phyloP scores from a whole-genome alignment of 2,888 invertebrate genomes.

The Disparrhopalites patrizii region DNA sequence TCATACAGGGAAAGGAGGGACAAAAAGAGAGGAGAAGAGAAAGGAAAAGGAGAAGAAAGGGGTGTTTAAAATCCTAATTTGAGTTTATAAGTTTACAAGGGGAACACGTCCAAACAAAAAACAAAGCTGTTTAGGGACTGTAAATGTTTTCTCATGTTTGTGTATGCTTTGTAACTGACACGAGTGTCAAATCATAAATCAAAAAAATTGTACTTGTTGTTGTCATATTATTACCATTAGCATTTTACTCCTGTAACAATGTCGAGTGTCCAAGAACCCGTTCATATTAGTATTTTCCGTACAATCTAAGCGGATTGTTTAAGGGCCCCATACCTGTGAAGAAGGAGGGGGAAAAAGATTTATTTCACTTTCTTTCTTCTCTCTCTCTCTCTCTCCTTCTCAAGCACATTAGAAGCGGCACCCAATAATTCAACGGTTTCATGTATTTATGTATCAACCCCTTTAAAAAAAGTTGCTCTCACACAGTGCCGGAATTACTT shows the following conservation, averaged over 20 bases:
- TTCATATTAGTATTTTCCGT: conserved; percentile 22
- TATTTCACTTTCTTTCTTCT: conserved; percentile 24
- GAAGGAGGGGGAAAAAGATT: conserved; percentile 27
- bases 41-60: no score
- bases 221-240: no score
- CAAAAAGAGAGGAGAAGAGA: no score
- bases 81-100: not conserved
- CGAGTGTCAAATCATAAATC: conserved; percentile 30
- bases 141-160: conserved; percentile 16
- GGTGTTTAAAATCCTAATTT: not conserved
- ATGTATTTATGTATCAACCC: no score
- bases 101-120: conserved; percentile 5
- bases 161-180: conserved; percentile 17
- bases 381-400: no score
- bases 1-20: not conserved
- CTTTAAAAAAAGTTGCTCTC: no score
- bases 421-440: conserved; percentile 25
- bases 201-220: conserved; percentile 22
- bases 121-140: not conserved
- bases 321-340: conserved; percentile 25
- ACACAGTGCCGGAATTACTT: no score
- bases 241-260: no score
- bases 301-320: conserved; percentile 8
- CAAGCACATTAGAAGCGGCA: conserved; percentile 22
- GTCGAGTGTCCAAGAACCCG: no score